Percentiles rank a stretch among this genome's conserved stretches.
phyloP scores from a whole-genome alignment of 2,113 vertebrate species.

The Lophochroa leadbeateri region DNA sequence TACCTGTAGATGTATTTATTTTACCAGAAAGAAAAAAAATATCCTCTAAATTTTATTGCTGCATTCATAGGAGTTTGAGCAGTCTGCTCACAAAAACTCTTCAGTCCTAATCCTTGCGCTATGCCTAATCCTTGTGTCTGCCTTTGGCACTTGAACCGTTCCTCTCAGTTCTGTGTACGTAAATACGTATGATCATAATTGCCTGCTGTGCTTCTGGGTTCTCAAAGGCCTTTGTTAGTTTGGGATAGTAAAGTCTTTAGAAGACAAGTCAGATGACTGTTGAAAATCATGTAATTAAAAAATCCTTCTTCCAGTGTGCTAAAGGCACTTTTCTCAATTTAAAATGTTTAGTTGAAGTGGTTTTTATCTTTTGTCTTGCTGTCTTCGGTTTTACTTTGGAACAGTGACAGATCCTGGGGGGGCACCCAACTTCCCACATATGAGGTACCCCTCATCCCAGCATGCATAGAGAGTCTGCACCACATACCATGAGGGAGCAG shows the following conservation, averaged over 20 bases:
- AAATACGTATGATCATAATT: not conserved
- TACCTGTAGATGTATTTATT: not conserved
- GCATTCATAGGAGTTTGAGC: not conserved
- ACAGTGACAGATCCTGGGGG: not conserved
- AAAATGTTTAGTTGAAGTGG: not conserved
- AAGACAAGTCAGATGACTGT: not conserved
- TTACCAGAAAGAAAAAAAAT: not conserved
- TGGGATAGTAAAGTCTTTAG: not conserved
- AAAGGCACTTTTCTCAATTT: not conserved
- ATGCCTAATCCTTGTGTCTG: not conserved
- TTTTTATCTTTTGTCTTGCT: not conserved
- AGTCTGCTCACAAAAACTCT: not conserved
- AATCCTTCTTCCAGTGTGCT: not conserved
- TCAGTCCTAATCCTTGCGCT: not conserved
- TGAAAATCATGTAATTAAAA: not conserved
- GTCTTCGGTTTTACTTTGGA: not conserved
- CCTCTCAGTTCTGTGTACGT: not conserved
- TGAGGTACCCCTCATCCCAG: not conserved
- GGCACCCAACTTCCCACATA: not conserved
- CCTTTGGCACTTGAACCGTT: not conserved
- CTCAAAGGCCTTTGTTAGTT: not conserved
- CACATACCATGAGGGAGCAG: accelerated
- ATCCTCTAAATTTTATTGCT: not conserved
- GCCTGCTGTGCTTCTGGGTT: not conserved
- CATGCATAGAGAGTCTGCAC: accelerated